These are phyloP conservation scores for Stenurella melanura DNA, from an alignment of 2,888 invertebrate genomes.

Conservation along the genomic window DNA sequence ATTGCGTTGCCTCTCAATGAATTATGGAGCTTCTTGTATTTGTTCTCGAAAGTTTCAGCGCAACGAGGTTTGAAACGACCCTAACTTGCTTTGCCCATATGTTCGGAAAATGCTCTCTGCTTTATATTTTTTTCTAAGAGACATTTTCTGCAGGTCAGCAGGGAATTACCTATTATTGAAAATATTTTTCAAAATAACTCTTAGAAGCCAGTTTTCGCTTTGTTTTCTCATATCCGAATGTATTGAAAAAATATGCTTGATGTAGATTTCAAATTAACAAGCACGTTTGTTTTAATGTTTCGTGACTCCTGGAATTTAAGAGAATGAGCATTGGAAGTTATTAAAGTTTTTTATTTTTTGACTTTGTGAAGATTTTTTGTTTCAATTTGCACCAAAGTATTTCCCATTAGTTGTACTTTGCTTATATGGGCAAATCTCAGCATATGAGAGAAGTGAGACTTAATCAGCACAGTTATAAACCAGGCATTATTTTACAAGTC, in stretches of 20 bases:
- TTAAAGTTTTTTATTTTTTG: no score
- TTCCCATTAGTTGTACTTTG: no score
- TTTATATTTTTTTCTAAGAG: conserved; percentile 39
- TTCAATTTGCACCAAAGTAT: no score
- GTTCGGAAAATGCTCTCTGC: conserved; percentile 16
- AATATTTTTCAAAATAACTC: background rate
- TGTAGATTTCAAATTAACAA: conserved; percentile 16
- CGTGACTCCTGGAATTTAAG: background rate
- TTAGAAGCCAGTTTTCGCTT: background rate
- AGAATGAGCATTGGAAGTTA: background rate
- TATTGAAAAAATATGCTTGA: no score
- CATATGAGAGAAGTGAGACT: no score
- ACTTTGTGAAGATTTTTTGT: no score
- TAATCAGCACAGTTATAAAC: no score
- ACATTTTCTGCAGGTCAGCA: background rate
- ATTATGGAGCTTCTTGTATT: no score
- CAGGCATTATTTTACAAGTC: no score
- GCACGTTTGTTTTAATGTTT: background rate
- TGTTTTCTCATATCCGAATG: background rate
- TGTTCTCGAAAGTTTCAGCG: no score
- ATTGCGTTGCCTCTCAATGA: background rate
- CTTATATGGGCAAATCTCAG: no score
- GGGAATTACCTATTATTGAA: conserved; percentile 21
- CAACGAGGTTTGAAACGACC: background rate
- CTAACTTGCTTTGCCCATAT: background rate